phyloP scores from a whole-genome alignment of 2,113 vertebrate species.

The Pseudorhombus dupliciocellatus region DNA sequence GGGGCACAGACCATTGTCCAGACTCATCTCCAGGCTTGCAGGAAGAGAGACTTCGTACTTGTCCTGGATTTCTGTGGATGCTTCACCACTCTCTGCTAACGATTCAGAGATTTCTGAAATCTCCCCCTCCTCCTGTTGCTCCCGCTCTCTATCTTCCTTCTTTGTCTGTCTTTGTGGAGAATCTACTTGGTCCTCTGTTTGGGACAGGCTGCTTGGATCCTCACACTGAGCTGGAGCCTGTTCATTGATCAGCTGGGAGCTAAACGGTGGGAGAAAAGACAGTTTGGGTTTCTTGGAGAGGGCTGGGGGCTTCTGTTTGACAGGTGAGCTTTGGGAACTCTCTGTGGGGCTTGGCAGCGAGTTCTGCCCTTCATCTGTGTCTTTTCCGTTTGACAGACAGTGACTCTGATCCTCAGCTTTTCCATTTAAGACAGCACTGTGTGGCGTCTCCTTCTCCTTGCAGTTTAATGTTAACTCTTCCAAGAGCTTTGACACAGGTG shows the following conservation, averaged over 20 bases:
- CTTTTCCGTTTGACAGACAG: slow-evolving; percentile 36
- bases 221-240: slow-evolving; percentile 22
- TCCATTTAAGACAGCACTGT: slow-evolving; percentile 22
- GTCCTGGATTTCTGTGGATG: slow-evolving; percentile 68
- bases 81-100: slow-evolving; percentile 74
- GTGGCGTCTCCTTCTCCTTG: slow-evolving; percentile 29
- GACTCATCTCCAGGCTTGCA: slow-evolving; percentile 52
- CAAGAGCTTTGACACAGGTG: slow-evolving; percentile 76
- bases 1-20: slow-evolving; percentile 62
- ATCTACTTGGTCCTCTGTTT: slow-evolving; percentile 54
- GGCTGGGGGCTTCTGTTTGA: slow-evolving; percentile 89
- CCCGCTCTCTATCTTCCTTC: slow-evolving; percentile 59
- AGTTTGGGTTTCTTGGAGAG: slow-evolving; percentile 94
- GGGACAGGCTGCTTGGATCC: slow-evolving; percentile 4
- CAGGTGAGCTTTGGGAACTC: slow-evolving; percentile 67
- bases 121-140: slow-evolving; percentile 52
- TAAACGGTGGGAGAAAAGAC: slow-evolving; percentile 77
- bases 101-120: slow-evolving; percentile 70
- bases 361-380: slow-evolving; percentile 38
- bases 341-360: slow-evolving; percentile 46
- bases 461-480: slow-evolving; percentile 69
- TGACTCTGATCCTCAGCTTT: slow-evolving; percentile 32
- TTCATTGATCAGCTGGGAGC: slow-evolving; percentile 25
- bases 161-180: slow-evolving; percentile 30
- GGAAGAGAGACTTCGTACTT: slow-evolving; percentile 4